These are phyloP conservation scores for Marisa cornuarietis DNA, from an alignment of 1,140 invertebrate genomes.

Conservation along the genomic window DNA sequence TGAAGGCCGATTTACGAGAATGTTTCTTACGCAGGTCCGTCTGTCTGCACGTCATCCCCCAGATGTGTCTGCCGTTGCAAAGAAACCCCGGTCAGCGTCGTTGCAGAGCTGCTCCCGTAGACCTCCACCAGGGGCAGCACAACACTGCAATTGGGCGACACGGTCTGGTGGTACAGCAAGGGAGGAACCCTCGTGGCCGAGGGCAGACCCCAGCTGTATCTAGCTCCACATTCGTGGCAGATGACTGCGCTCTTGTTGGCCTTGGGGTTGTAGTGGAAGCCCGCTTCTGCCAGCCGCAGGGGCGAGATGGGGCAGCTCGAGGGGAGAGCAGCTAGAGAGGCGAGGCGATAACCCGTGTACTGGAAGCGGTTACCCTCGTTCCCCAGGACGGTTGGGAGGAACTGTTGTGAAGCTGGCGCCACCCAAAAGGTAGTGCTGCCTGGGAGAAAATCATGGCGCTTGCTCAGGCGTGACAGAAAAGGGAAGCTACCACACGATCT, in stretches of 20 bases:
- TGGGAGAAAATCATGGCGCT: too few relatives aligned
- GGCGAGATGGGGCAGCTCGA: not conserved
- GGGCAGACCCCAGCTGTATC: not conserved
- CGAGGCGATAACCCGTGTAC: slow-evolving; percentile 8
- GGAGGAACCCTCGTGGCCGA: not conserved
- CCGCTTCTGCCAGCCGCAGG: slow-evolving; percentile 4
- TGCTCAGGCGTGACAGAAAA: too few relatives aligned
- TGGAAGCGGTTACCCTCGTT: not conserved
- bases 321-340: slow-evolving; percentile 8
- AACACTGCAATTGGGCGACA: not conserved
- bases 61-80: too few relatives aligned
- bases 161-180: not conserved
- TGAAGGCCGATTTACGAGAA: too few relatives aligned
- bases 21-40: too few relatives aligned
- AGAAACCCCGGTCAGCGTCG: too few relatives aligned
- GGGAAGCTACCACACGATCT: too few relatives aligned
- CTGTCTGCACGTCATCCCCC: too few relatives aligned
- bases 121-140: too few relatives aligned
- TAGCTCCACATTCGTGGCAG: slow-evolving; percentile 2
- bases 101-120: too few relatives aligned
- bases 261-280: slow-evolving; percentile 5
- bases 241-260: not conserved
- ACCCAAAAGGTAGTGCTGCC: not conserved
- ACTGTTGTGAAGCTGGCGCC: not conserved
- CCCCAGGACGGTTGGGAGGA: not conserved